phyloP scores from a whole-genome alignment of 2,888 invertebrate genomes.

The Drosophila formosana region DNA sequence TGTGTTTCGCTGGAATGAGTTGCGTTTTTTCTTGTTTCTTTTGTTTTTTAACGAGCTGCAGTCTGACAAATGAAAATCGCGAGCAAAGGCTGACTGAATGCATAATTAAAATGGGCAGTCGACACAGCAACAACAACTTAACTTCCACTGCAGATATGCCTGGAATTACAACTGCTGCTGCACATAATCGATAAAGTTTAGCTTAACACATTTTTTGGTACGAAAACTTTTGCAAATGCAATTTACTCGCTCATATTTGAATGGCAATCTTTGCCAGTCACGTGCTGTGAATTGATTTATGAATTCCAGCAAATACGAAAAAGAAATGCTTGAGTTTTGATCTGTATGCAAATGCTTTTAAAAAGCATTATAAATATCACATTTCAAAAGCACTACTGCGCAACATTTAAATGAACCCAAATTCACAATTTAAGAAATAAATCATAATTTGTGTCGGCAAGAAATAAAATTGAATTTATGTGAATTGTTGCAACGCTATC shows the following conservation, averaged over 20 bases:
- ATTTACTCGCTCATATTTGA: not conserved
- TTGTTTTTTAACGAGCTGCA: constrained; percentile 4
- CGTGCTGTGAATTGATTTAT: no score
- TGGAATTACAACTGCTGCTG: constrained; percentile 1
- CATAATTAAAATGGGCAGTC: constrained; percentile 47
- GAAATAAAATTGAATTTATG: no score
- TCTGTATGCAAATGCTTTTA: no score
- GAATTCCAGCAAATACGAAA: no score
- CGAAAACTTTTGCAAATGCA: not conserved
- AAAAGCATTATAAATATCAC: no score
- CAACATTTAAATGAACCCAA: no score
- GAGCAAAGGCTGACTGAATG: constrained; percentile 26
- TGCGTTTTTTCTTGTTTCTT: not conserved
- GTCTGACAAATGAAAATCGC: constrained; percentile 2
- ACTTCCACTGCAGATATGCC: constrained; percentile 7
- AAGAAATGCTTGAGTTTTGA: no score
- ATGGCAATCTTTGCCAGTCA: not conserved
- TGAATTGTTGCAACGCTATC: no score
- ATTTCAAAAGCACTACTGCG: no score
- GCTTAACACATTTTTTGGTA: constrained; percentile 13
- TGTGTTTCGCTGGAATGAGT: constrained; percentile 1
- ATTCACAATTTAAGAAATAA: no score
- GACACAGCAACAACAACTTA: constrained; percentile 18
- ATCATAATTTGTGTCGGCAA: no score
- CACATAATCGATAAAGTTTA: constrained; percentile 42